Evolutionary conservation across 2,888 invertebrate species (phyloP), one percentile per base, ranked within the genome.

Genomic region (Clunio marinus): DNA sequence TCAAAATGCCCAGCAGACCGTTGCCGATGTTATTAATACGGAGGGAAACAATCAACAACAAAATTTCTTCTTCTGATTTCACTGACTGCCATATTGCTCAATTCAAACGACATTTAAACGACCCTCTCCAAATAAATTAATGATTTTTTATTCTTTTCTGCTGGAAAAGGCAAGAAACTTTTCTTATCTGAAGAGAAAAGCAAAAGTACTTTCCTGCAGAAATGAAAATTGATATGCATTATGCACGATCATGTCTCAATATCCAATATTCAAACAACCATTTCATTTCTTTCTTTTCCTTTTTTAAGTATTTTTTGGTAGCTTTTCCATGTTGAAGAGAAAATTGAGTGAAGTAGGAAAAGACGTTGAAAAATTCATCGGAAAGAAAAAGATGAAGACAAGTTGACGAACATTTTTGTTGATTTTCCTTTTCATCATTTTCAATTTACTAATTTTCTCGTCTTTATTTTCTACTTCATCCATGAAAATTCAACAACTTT

Each of bases 1-100:
- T 85, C 89, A 0, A 81, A 82, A 70, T 91, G 91, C 73, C 89
- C 90, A 4, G 78, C 81, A 63, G 80, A 87, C 72, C 83, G 88
- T 75, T 93, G 93, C 77, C 83, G 82, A 71, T 90, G 90, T 76
- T 87, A 85, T 75, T 86, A 78, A 78, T 71, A 70, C 69, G 63
- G 71, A 70, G 10, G 15, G 15, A 24, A 62, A 41, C 41, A 7
- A 32, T 32, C 4, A 32, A 32, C 5, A 32, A 32, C 4, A 57
- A 57, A n/a, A 57, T 27, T 32, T 10, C 10, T 32, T 15, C 25
- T n/a, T 25, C 25, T 2, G 13, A 24, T n/a, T 15, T n/a, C 51
- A 51, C 22, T 51, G 17, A n/a, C 63, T 63, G 63, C 63, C 45
- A 63, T 45, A 24, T 63, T 63, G 27, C 63, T 45, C 13, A 15